A percentile compares a stretch with the other conserved stretches of the same genome.
phyloP scores from a whole-genome alignment of 2,888 invertebrate genomes.

The Hypomecis atomaria region DNA sequence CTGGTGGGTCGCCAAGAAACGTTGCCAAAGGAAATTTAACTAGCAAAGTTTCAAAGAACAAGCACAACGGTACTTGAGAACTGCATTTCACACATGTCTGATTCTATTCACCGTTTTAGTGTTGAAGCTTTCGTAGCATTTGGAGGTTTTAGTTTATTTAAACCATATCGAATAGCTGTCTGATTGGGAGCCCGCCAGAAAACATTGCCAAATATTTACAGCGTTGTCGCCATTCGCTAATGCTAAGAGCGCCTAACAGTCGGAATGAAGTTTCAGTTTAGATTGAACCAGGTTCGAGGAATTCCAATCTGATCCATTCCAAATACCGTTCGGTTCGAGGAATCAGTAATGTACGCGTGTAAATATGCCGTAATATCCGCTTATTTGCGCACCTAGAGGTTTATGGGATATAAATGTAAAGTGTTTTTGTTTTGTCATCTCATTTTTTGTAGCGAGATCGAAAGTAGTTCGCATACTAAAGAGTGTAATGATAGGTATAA shows the following conservation, averaged over 20 bases:
- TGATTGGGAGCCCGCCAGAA: constrained; percentile 70
- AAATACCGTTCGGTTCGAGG: constrained; percentile 42
- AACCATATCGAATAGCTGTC: constrained; percentile 57
- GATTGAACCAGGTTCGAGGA: constrained; percentile 51
- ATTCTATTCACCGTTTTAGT: constrained; percentile 30
- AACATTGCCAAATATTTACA: constrained; percentile 73
- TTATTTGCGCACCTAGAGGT: constrained; percentile 32
- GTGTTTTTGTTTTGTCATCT: constrained; percentile 31
- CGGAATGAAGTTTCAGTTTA: constrained; percentile 55
- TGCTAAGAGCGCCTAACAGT: constrained; percentile 47
- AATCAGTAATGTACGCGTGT: constrained; percentile 40
- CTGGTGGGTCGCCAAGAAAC: constrained; percentile 56
- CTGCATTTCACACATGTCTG: constrained; percentile 38
- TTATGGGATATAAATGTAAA: constrained; percentile 25
- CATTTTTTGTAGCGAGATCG: constrained; percentile 5
- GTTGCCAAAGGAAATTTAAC: constrained; percentile 61
- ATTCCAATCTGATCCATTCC: constrained; percentile 44
- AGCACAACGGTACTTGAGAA: constrained; percentile 35
- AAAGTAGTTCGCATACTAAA: constrained; percentile 6
- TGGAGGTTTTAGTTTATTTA: constrained; percentile 46
- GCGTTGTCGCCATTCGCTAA: constrained; percentile 63
- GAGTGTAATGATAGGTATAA: background rate
- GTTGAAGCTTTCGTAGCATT: constrained; percentile 34
- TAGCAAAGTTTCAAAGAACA: constrained; percentile 47
- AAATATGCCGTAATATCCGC: constrained; percentile 39